phyloP scores from a whole-genome alignment of 2,797 vertebrate genomes.

The Chaetophractus vellerosus region DNA sequence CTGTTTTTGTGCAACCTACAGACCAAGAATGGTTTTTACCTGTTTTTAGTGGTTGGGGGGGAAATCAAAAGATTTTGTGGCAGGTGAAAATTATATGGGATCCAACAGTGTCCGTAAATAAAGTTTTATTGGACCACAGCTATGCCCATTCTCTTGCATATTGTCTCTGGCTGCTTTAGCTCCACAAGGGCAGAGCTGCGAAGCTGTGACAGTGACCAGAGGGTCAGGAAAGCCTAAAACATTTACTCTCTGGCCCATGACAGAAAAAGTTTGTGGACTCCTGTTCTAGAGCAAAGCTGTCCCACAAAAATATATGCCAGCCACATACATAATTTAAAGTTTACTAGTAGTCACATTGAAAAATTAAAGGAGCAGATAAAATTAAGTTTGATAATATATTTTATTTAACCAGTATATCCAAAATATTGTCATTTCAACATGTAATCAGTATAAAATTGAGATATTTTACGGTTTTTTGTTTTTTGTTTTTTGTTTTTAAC shows the following conservation, averaged over 20 bases:
- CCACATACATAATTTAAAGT: rapidly evolving
- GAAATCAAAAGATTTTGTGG: neutral
- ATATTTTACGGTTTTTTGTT: neutral
- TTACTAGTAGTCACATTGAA: neutral
- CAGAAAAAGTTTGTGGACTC: neutral
- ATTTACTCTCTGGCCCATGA: neutral
- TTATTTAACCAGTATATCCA: neutral
- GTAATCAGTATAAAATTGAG: neutral
- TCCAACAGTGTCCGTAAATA: neutral
- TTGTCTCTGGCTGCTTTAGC: neutral
- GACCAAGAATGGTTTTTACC: neutral
- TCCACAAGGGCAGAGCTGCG: rapidly evolving
- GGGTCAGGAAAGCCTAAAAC: no score
- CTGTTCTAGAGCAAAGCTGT: neutral
- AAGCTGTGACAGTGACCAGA: rapidly evolving
- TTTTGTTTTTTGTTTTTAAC: no score
- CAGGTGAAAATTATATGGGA: neutral
- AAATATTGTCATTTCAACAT: neutral
- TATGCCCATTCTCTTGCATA: rapidly evolving
- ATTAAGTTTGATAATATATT: neutral
- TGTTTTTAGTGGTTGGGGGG: neutral
- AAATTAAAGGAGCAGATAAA: neutral
- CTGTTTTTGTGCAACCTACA: rapidly evolving
- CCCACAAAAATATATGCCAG: rapidly evolving
- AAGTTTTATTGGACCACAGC: rapidly evolving